A percentile compares a stretch with the other conserved stretches of the same genome.
These are phyloP conservation scores for Parazoanthus atlanticus DNA, from an alignment of 92 coral and sea anemone genomes.

Conservation along the genomic window DNA sequence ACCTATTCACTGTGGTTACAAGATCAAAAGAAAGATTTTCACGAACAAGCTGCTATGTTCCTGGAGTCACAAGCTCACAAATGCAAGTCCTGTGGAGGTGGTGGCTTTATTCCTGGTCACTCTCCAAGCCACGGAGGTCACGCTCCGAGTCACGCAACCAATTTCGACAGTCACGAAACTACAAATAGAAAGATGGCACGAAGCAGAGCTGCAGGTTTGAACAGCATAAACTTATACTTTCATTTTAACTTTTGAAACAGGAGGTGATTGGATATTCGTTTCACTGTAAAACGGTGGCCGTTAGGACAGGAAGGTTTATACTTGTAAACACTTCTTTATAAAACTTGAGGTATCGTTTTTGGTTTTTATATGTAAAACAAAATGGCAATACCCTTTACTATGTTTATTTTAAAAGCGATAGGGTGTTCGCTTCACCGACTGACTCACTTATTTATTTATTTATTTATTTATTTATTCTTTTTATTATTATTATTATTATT, in stretches of 20 bases:
- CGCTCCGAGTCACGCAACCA: conserved; percentile 19
- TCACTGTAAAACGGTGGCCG: too few species aligned
- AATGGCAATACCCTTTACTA: too few species aligned
- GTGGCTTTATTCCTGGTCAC: conserved; percentile 81
- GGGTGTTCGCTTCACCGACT: too few species aligned
- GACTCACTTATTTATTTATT: background rate
- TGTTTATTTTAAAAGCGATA: too few species aligned
- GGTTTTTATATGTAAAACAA: too few species aligned
- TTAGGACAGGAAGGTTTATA: too few species aligned
- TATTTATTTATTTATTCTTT: too few species aligned
- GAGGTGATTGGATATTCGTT: too few species aligned
- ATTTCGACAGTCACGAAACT: conserved; percentile 8
- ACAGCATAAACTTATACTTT: background rate
- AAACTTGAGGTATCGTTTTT: too few species aligned
- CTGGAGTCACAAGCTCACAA: conserved; percentile 97
- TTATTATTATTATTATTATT: too few species aligned
- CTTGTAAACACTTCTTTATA: too few species aligned
- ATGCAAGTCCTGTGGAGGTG: conserved; percentile 94
- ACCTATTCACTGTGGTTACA: conserved; percentile 92
- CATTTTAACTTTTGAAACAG: background rate
- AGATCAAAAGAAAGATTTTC: conserved; percentile 82
- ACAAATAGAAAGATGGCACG: background rate
- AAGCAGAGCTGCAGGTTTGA: conserved; percentile 43
- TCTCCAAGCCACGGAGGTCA: conserved; percentile 3
- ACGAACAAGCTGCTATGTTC: conserved; percentile 91